phyloP scores from a whole-genome alignment of 2,797 vertebrate species.

The Prunella strophiata region DNA sequence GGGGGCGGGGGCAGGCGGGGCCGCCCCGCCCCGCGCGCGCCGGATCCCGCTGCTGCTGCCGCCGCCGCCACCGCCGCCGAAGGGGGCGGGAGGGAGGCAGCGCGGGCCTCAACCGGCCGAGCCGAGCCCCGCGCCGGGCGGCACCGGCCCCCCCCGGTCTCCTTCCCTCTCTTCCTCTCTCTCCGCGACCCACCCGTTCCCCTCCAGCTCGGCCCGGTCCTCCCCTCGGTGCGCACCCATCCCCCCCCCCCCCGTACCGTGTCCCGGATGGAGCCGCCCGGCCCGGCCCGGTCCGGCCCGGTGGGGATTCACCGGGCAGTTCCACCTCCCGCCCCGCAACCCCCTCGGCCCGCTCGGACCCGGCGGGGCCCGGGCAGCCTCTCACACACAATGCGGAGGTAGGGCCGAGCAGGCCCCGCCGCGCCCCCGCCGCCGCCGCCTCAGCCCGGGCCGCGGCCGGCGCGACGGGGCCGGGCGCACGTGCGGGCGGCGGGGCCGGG shows the following conservation, averaged over 20 bases:
- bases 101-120: background rate
- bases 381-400: slow-evolving; percentile 29
- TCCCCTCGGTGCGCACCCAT: slow-evolving; percentile 12
- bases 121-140: background rate
- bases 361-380: background rate
- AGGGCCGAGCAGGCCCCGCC: background rate
- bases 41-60: background rate
- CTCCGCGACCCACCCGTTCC: background rate
- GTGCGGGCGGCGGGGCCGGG: slow-evolving; percentile 40
- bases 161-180: too few relatives aligned
- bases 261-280: slow-evolving; percentile 38
- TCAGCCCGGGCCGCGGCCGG: slow-evolving; percentile 33
- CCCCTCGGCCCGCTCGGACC: background rate
- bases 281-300: background rate
- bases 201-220: background rate
- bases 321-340: background rate
- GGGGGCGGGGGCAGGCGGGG: slow-evolving; percentile 49
- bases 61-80: background rate
- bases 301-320: slow-evolving; percentile 16
- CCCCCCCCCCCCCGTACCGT: slow-evolving; percentile 5
- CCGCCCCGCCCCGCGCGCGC: slow-evolving; percentile 51
- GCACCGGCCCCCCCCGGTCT: background rate
- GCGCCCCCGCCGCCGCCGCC: background rate
- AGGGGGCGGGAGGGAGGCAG: slow-evolving; percentile 13
- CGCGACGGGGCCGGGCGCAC: slow-evolving; percentile 15